Base-by-base conservation (phyloP, 2,888 invertebrate species). In the Andricus curvator region DNA sequence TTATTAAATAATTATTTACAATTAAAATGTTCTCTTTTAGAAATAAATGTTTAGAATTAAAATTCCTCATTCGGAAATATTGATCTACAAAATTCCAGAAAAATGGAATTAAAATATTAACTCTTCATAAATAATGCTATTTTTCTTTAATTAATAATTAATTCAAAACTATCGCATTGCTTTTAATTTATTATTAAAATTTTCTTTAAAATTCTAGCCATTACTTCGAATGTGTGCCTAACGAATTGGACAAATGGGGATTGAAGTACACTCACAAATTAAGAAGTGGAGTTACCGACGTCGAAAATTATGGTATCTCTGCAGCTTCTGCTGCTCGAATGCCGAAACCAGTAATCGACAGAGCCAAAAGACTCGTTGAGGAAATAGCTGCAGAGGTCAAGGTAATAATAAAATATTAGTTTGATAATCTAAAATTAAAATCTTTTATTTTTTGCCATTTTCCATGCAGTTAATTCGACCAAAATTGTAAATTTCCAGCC, bases 191-290 rank as follows among this genome's bases (percentile, higher is more conserved):
- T 51, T 70, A 29, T 37, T 22, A 65, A 70, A n/a, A 78, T 64
- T 17, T 37, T 67, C 79, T 77, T 29, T 65, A 15, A 33, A 37
- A 37, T 86, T 87, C 48, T 82, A 93, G 93, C 82, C 86, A 90
- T 77, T 88, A 92, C 79, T 93, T 94, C 25, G 92, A 92, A 65
- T 94, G 94, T 1, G 89, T 88, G 25, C 93, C 93, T 87, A 92
- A 93, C 86, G 91, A 91, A 77, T 82, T 86, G 15, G 89, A 90
- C 65, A 85, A 92, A 17, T 85, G 91, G 64, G 93, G 93, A 84
- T 92, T 96, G 41, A 89, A 94, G n/a, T 96, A 95, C 87, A 94
- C 95, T 37, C 95, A 96, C 87, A 94, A 94, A 87, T 89, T 96
- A 44, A 93, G 94, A 80, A 91, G 93, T 0, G 97, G 96, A 8